These are phyloP conservation scores for Symphodus melops DNA, from an alignment of 2,113 vertebrate genomes.

Conservation along the genomic window DNA sequence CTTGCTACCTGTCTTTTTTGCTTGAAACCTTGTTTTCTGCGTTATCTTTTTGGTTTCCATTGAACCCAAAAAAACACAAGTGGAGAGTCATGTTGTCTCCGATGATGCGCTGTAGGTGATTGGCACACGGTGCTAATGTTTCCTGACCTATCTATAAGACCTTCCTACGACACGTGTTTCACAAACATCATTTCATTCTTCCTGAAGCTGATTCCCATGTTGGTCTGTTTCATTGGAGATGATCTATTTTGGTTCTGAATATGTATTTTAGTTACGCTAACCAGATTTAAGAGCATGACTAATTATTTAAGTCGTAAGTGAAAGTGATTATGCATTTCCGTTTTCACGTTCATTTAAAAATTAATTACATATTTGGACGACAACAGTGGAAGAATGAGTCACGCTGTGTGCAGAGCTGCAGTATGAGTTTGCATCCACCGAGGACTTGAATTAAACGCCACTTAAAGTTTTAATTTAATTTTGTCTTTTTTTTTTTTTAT, in stretches of 20 bases:
- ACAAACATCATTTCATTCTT: background rate
- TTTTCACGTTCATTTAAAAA: constrained; percentile 54
- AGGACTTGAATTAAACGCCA: background rate
- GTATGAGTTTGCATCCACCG: background rate
- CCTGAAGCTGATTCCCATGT: constrained; percentile 18
- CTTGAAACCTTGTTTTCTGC: background rate
- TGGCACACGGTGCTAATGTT: background rate
- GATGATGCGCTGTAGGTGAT: too few species aligned
- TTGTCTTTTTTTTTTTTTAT: constrained; percentile 5
- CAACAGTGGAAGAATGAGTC: constrained; percentile 31
- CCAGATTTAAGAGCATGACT: constrained; percentile 55
- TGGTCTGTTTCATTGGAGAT: constrained; percentile 25
- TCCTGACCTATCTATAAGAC: background rate
- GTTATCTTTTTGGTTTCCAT: background rate
- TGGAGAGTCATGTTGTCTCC: too few species aligned
- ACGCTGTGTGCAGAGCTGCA: constrained; percentile 8
- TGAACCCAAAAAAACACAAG: background rate
- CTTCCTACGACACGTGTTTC: background rate
- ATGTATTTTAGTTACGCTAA: constrained; percentile 51
- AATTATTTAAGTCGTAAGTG: constrained; percentile 52
- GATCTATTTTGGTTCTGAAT: constrained; percentile 29
- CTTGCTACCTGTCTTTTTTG: background rate
- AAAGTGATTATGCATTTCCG: constrained; percentile 47
- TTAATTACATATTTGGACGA: constrained; percentile 51
- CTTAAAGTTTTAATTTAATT: constrained; percentile 36